Conservation (phyloP, 2,888 invertebrate genomes). For the Tenthredo mesomela region DNA sequence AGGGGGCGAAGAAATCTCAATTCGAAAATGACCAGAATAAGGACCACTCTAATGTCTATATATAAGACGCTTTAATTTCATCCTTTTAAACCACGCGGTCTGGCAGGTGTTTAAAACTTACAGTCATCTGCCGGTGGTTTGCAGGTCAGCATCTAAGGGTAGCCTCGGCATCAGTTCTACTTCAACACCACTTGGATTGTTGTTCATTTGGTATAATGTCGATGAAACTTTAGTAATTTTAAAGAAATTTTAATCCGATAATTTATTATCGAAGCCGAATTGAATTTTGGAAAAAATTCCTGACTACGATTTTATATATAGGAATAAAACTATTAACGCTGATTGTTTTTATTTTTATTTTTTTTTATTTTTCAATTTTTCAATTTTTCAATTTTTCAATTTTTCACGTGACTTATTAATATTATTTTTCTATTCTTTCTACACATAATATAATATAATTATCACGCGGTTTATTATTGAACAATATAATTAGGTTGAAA, state of each 20-base stretch:
- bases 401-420: not conserved
- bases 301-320: not conserved
- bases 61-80: not conserved
- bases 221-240: not conserved
- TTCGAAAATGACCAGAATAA: too few species aligned
- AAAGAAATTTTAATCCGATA: not conserved
- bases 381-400: not conserved
- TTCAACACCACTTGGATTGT: slow-evolving; percentile 73
- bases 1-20: too few species aligned
- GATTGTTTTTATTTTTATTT: too few species aligned
- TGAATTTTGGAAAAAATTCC: not conserved
- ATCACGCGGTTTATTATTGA: not conserved
- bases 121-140: slow-evolving; percentile 73
- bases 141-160: slow-evolving; percentile 68
- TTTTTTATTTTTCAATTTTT: not conserved
- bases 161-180: slow-evolving; percentile 73
- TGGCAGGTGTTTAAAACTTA: slow-evolving; percentile 64
- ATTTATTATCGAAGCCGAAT: not conserved
- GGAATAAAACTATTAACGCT: too few species aligned
- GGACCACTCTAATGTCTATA: too few species aligned
- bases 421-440: not conserved
- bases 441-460: not conserved
- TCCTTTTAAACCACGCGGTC: slow-evolving; percentile 54
- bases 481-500: not conserved
- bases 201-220: slow-evolving; percentile 70